Evolutionary conservation across 2,888 invertebrate genomes (phyloP).

Genomic region (Bhutanitis thaidina): DNA sequence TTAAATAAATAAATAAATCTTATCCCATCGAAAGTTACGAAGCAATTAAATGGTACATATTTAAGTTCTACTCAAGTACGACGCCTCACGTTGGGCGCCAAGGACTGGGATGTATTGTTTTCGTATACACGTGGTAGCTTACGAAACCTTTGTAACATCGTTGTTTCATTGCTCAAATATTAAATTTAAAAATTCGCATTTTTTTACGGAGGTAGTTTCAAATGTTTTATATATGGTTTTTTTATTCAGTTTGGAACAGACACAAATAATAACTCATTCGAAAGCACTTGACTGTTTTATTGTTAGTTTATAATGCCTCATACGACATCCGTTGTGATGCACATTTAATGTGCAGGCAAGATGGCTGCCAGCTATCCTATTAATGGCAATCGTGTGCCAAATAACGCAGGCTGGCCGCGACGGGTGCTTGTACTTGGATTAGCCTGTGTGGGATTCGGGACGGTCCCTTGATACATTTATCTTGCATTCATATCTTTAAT

Average conservation of each 20-base stretch:
- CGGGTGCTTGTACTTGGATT: conserved; percentile 49
- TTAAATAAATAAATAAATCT: no score
- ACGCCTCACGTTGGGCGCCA: conserved; percentile 51
- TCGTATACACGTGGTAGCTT: no score
- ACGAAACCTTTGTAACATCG: no score
- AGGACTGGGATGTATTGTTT: neutral
- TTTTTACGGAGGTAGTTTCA: no score
- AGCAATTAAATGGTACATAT: no score
- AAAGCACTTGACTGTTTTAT: conserved; percentile 58
- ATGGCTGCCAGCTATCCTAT: conserved; percentile 61
- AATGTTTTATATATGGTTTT: no score
- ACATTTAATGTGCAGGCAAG: conserved; percentile 61
- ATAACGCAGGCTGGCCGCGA: conserved; percentile 44
- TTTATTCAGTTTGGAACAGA: neutral
- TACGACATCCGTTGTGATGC: conserved; percentile 72
- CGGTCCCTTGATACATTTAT: conserved; percentile 23
- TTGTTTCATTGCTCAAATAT: no score
- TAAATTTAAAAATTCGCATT: no score
- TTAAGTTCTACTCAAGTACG: neutral
- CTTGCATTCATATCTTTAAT: conserved; percentile 4
- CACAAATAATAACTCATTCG: conserved; percentile 22
- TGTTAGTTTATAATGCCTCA: conserved; percentile 68
- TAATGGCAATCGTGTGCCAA: conserved; percentile 68
- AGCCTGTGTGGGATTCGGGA: conserved; percentile 40
- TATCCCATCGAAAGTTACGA: no score